Evolutionary conservation across 2,888 invertebrate species (phyloP).

Genomic region (Pandemis heparana): DNA sequence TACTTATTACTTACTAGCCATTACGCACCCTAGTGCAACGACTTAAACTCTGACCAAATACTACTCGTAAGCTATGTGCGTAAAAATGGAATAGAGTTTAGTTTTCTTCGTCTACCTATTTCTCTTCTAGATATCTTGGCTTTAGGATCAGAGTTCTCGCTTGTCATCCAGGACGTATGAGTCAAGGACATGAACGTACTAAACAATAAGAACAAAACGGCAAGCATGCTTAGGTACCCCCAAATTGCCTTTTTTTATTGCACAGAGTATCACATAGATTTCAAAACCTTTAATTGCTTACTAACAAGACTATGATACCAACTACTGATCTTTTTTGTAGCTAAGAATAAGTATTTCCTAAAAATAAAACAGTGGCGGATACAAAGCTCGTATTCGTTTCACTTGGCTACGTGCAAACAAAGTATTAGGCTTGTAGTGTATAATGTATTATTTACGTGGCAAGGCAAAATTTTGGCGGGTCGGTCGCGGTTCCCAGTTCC

Average conservation of each 20-base stretch:
- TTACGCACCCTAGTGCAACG: background rate
- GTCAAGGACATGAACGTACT: background rate
- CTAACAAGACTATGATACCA: background rate
- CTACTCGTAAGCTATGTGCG: background rate
- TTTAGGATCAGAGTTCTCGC: background rate
- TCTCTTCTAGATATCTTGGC: background rate
- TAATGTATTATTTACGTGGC: slow-evolving; percentile 49
- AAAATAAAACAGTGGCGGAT: slow-evolving; percentile 9
- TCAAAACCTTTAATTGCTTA: background rate
- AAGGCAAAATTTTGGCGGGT: slow-evolving; percentile 68
- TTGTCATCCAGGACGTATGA: background rate
- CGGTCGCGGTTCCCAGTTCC: slow-evolving; percentile 64
- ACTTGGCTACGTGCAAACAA: slow-evolving; percentile 57
- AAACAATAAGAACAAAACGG: background rate
- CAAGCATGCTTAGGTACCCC: background rate
- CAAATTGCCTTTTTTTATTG: background rate
- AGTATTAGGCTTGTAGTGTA: slow-evolving; percentile 52
- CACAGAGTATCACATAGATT: background rate
- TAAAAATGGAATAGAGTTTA: background rate
- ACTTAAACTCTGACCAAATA: background rate
- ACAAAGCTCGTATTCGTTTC: slow-evolving; percentile 50
- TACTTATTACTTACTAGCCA: background rate
- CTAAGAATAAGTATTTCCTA: background rate
- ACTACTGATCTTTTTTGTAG: background rate
- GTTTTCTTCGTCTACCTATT: background rate